Percentiles rank a stretch among this genome's conserved stretches.
These are phyloP conservation scores for Drosophila auraria DNA, from an alignment of 1,140 invertebrate species.

Conservation along the genomic window DNA sequence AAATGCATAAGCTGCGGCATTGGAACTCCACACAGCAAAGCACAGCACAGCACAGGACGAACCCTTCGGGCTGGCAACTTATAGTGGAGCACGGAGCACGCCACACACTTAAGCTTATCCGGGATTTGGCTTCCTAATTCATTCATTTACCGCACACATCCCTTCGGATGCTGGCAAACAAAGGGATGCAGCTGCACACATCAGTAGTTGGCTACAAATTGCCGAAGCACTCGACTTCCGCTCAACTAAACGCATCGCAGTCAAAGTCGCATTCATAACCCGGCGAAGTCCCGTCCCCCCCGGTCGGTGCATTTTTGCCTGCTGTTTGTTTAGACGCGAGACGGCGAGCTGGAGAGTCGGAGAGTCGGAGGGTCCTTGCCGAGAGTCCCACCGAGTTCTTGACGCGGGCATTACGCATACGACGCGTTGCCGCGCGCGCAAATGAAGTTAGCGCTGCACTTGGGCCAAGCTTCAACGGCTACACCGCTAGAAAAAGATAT, in stretches of 20 bases:
- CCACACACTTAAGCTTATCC: constrained; percentile 58
- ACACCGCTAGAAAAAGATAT: constrained; percentile 23
- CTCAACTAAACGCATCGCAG: constrained; percentile 74
- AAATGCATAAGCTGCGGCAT: constrained; percentile 25
- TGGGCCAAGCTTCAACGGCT: constrained; percentile 8
- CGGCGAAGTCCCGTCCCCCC: not conserved
- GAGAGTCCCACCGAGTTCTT: not conserved
- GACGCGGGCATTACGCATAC: constrained; percentile 66
- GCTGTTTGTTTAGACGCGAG: constrained; percentile 59
- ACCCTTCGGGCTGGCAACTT: not conserved
- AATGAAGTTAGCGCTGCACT: constrained; percentile 78
- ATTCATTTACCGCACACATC: constrained; percentile 59
- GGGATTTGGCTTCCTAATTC: constrained; percentile 57
- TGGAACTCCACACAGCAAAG: not conserved
- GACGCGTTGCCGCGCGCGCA: constrained; percentile 59
- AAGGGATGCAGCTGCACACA: constrained; percentile 31
- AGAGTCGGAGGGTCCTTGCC: constrained; percentile 5
- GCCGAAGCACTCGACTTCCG: constrained; percentile 78
- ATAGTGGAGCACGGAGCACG: constrained; percentile 17
- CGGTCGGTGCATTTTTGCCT: not conserved
- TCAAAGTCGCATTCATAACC: constrained; percentile 53
- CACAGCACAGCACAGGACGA: too few relatives aligned
- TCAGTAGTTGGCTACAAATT: constrained; percentile 71
- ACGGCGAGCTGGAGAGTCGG: not conserved
- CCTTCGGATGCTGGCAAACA: constrained; percentile 43